These are phyloP conservation scores for Enteromius viviparus DNA, from an alignment of 2,797 vertebrate genomes.

Conservation along the genomic window DNA sequence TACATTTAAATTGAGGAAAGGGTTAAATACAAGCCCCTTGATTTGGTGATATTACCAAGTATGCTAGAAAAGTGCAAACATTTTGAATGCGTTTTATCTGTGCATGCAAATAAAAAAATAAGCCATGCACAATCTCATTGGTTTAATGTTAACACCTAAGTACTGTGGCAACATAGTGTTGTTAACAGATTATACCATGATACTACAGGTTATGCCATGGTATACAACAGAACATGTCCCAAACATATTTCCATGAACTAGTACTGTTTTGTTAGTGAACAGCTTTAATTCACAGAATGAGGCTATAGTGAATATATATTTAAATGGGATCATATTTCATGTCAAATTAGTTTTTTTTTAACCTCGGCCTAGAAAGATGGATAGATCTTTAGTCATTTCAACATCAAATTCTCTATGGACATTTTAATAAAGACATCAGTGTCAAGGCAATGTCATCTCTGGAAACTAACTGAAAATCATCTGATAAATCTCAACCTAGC, in stretches of 20 bases:
- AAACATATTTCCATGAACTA: neutral
- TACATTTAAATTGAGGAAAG: neutral
- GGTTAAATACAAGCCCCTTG: neutral
- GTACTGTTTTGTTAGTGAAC: neutral
- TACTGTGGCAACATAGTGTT: neutral
- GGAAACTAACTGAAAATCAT: neutral
- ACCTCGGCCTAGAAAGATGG: neutral
- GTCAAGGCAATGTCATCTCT: neutral
- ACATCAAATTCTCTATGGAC: neutral
- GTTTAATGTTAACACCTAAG: neutral
- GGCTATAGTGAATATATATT: neutral
- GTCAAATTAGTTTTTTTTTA: neutral
- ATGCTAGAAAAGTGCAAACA: neutral
- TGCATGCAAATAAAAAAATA: neutral
- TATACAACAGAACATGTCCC: neutral
- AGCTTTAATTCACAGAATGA: neutral
- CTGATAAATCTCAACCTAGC: neutral
- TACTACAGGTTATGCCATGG: neutral
- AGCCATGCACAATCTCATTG: neutral
- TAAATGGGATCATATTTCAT: neutral
- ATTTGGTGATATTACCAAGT: neutral
- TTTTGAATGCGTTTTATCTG: neutral
- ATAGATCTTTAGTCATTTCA: neutral
- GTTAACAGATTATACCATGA: neutral
- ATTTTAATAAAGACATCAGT: neutral